Evolutionary conservation across 2,797 vertebrate genomes (phyloP), one percentile per base, ranked within the genome.

Genomic region (Remorina albescens): DNA sequence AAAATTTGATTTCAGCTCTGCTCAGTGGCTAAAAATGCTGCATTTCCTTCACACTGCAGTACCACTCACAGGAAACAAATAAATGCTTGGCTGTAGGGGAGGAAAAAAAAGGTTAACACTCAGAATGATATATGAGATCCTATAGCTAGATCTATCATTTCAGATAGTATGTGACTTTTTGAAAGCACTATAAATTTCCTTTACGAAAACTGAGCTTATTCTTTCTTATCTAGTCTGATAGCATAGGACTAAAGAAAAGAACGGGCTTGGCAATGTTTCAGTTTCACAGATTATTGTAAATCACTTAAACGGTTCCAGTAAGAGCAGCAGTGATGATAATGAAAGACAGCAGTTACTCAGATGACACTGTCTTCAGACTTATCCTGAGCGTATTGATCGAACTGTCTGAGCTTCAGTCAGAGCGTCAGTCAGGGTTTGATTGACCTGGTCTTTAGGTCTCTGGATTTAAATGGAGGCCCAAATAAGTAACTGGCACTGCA

Each of bases 321-420:
- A 51, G 60, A 41, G 15, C 25, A 71, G 73, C 80, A 60, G 66
- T n/a, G 54, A 39, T 2, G 0, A 30, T 77, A 82, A 83, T 80
- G 73, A 78, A 87, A 84, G 39, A 25, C 56, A 53, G 57, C 51
- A 49, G 71, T 84, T 62, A 58, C 78, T 84, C 73, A 76, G 77
- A 72, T 70, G 60, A 74, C 67, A 70, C 8, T 2, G 13, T 76
- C 30, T 49, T 37, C 71, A 44, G 11, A 3, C 58, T 63, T 76
- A 87, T 85, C 72, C 72, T 49, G 53, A 7, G 16, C 36, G 13
- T 77, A 90, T 92, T 82, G 90, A 94, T 90, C 80, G 71, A 87
- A 58, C 75, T 65, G 85, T 82, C 89, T 54, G 41, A 73, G 50
- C 61, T 74, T 73, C 59, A 75, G 75, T 71, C 74, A 42, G 41